These are phyloP conservation scores for Tridacna crocea DNA, from an alignment of 2,888 invertebrate genomes.

Conservation along the genomic window DNA sequence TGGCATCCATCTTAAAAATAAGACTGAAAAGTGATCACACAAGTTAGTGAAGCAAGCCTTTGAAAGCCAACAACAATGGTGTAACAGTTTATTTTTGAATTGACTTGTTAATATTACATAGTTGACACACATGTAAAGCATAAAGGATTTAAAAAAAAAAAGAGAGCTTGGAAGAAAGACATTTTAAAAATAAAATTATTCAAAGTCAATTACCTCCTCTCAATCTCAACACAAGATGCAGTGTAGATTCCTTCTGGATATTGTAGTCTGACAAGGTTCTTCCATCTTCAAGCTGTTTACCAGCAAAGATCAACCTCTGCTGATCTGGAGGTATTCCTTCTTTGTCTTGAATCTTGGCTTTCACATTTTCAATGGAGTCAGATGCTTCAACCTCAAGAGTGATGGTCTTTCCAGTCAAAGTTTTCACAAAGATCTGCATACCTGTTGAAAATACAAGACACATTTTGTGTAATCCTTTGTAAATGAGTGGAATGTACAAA, in stretches of 20 bases:
- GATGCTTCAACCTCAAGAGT: slow-evolving; percentile 89
- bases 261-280: slow-evolving; percentile 96
- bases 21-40: too few species aligned
- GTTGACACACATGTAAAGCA: too few species aligned
- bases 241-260: slow-evolving; percentile 97
- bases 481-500: too few species aligned
- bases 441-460: background rate
- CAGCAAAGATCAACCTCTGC: slow-evolving; percentile 96
- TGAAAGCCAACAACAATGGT: too few species aligned
- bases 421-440: slow-evolving; percentile 89
- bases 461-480: too few species aligned
- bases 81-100: too few species aligned
- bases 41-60: too few species aligned
- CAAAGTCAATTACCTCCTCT: slow-evolving; percentile 90
- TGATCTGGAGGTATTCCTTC: slow-evolving; percentile 89
- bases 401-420: slow-evolving; percentile 84
- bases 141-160: too few species aligned
- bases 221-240: slow-evolving; percentile 95
- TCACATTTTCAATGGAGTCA: slow-evolving; percentile 97
- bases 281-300: slow-evolving; percentile 98
- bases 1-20: too few species aligned
- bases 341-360: slow-evolving; percentile 87
- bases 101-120: too few species aligned
- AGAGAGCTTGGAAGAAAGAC: too few species aligned
- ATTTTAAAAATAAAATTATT: too few species aligned